phyloP scores from a whole-genome alignment of 1,140 invertebrate genomes.

The Hylaeus volcanicus region DNA sequence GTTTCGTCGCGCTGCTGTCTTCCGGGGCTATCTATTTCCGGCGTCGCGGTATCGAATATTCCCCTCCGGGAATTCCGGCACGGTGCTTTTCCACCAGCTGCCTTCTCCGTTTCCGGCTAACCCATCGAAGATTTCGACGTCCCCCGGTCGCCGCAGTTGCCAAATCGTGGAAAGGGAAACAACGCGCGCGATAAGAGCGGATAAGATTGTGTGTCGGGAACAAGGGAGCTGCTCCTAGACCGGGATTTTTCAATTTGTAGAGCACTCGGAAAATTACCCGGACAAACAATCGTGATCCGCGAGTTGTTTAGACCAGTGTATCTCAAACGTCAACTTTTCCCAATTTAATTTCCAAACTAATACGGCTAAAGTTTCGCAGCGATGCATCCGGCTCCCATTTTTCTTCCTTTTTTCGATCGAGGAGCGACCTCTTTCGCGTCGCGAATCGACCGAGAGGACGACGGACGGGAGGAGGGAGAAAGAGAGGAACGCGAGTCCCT shows the following conservation, averaged over 20 bases:
- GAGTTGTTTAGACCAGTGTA: too few species aligned
- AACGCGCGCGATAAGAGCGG: conserved; percentile 8
- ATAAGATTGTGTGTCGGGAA: conserved; percentile 10
- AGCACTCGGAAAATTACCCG: conserved; percentile 28
- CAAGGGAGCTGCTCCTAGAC: background rate
- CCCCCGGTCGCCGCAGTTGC: background rate
- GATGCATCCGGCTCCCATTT: background rate
- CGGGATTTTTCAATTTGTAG: conserved; percentile 20
- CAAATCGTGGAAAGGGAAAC: background rate
- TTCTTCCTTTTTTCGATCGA: background rate
- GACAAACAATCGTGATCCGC: background rate
- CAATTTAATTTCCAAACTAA: too few species aligned
- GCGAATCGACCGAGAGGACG: background rate
- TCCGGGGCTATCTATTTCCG: conserved; percentile 1
- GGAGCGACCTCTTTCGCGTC: background rate
- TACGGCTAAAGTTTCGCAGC: too few species aligned
- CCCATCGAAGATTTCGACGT: background rate
- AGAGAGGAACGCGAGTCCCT: background rate
- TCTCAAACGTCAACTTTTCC: too few species aligned
- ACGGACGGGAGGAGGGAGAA: background rate
- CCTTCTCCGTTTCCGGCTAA: background rate
- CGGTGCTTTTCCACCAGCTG: conserved; percentile 9
- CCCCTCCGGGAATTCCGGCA: conserved; percentile 2
- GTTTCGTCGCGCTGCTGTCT: conserved; percentile 7
- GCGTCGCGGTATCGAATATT: conserved; percentile 15